Conservation (phyloP, 2,113 vertebrate species). For the Indicator maculatus region DNA sequence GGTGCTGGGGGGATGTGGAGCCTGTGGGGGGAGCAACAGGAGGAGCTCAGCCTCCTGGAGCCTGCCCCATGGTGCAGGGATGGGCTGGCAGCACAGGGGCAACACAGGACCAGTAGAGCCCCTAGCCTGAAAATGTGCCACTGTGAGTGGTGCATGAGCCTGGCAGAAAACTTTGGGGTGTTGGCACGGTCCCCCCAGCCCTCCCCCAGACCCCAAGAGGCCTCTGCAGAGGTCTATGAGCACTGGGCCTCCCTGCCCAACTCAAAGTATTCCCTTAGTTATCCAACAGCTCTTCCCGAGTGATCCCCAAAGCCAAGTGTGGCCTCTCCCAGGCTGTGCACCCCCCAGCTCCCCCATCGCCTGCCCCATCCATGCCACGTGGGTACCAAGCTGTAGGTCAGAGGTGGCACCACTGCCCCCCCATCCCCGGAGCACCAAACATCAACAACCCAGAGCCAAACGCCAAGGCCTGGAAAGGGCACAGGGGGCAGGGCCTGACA, state of each 20-base stretch:
- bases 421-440: not conserved
- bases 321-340: rapidly evolving
- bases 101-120: not conserved
- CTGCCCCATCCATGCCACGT: not conserved
- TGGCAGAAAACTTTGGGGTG: not conserved
- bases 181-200: not conserved
- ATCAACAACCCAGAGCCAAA: not conserved
- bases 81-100: not conserved
- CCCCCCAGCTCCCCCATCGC: rapidly evolving
- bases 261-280: not conserved
- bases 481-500: not conserved
- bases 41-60: not conserved
- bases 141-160: rapidly evolving
- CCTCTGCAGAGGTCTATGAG: not conserved
- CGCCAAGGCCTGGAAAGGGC: not conserved
- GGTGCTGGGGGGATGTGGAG: rapidly evolving
- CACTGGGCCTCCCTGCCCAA: not conserved
- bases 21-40: not conserved
- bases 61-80: not conserved
- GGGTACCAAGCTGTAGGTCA: not conserved
- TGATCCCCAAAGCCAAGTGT: not conserved
- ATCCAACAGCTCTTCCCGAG: not conserved
- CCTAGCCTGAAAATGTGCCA: not conserved
- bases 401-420: not conserved
- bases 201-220: not conserved